A percentile compares a stretch with the other conserved stretches of the same genome.
phyloP scores from a whole-genome alignment of 2,113 vertebrate species.

The Prietella phreatophila region DNA sequence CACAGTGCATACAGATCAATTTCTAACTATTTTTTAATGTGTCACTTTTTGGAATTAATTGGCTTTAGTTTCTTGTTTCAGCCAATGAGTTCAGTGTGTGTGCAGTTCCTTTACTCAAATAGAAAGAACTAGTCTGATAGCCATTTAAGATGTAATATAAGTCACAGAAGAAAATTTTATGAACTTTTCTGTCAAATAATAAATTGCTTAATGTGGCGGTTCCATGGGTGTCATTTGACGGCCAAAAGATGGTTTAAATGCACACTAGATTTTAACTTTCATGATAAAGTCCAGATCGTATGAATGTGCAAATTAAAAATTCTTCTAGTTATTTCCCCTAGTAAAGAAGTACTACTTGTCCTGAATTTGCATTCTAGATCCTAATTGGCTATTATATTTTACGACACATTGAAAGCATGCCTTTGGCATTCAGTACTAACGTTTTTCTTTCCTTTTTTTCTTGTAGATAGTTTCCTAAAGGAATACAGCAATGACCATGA shows the following conservation, averaged over 20 bases:
- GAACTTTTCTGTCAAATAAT: not conserved
- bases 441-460: not conserved
- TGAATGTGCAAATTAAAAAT: not conserved
- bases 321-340: not conserved
- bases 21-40: not conserved
- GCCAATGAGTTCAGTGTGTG: not conserved
- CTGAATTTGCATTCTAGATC: not conserved
- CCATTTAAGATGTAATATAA: not conserved
- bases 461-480: not conserved
- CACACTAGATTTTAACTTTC: not conserved
- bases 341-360: not conserved
- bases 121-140: not conserved
- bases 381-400: slow-evolving; percentile 11
- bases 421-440: slow-evolving; percentile 20
- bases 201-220: not conserved
- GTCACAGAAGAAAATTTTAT: not conserved
- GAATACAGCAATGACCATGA: not conserved
- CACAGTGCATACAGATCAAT: not conserved
- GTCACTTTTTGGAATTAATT: not conserved
- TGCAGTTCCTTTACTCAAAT: not conserved
- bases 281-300: not conserved
- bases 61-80: not conserved
- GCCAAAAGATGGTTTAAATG: not conserved
- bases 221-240: not conserved
- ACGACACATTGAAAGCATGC: slow-evolving; percentile 1